Percentiles rank a stretch among this genome's conserved stretches.
phyloP scores from a whole-genome alignment of 2,888 invertebrate species.

The Apoderus coryli region DNA sequence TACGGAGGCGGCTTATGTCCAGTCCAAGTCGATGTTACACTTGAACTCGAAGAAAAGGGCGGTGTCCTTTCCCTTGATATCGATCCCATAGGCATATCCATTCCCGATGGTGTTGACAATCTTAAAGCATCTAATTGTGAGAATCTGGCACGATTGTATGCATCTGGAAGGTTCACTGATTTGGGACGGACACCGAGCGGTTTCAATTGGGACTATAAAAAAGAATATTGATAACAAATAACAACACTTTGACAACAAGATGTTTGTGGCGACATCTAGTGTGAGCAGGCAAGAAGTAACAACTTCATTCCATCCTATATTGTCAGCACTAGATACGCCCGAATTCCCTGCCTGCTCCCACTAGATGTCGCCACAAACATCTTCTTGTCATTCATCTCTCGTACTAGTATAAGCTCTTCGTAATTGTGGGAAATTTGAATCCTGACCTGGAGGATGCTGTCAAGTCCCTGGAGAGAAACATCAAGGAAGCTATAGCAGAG shows the following conservation, averaged over 20 bases:
- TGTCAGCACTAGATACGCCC: too few species aligned
- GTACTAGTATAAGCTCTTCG: too few species aligned
- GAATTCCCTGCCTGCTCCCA: too few species aligned
- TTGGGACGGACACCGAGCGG: constrained; percentile 21
- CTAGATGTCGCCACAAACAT: too few species aligned
- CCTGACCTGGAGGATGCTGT: too few species aligned
- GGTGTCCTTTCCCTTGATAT: constrained; percentile 33
- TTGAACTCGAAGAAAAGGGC: constrained; percentile 36
- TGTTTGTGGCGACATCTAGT: constrained; percentile 4
- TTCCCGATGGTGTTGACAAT: constrained; percentile 13
- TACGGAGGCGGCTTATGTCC: constrained; percentile 13
- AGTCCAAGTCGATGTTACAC: constrained; percentile 35
- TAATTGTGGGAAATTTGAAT: too few species aligned
- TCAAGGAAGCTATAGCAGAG: too few species aligned
- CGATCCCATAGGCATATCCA: constrained; percentile 23
- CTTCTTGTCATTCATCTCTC: too few species aligned
- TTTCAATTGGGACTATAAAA: constrained; percentile 20
- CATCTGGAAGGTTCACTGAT: constrained; percentile 26
- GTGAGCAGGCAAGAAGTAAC: too few species aligned
- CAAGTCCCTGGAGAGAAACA: too few species aligned
- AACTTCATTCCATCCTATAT: not conserved
- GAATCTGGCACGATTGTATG: constrained; percentile 21
- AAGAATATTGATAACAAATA: too few species aligned
- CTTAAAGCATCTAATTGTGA: constrained; percentile 22
- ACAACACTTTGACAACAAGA: too few species aligned